Evolutionary conservation across 2,888 invertebrate species (phyloP).

Genomic region (Timandra comae): DNA sequence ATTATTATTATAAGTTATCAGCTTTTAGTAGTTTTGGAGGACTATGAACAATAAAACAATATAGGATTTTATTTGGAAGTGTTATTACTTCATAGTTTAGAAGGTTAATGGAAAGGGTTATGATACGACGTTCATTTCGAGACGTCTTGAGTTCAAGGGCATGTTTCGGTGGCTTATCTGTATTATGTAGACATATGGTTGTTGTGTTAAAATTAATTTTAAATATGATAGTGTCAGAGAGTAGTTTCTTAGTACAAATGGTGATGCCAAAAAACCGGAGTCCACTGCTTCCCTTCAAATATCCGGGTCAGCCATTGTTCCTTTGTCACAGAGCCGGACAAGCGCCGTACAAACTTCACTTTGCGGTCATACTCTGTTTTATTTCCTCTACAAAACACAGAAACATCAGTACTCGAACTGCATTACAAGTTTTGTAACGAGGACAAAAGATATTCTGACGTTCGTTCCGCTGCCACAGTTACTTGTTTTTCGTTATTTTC

Average conservation of each 20-base stretch:
- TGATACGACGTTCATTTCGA: no score
- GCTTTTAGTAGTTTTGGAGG: no score
- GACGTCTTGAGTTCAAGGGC: no score
- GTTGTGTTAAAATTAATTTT: no score
- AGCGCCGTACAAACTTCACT: conserved; percentile 41
- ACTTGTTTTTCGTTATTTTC: conserved; percentile 42
- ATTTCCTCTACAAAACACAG: conserved; percentile 22
- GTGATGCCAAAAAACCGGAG: conserved; percentile 41
- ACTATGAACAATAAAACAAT: no score
- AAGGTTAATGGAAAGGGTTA: no score
- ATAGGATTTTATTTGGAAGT: no score
- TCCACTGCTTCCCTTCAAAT: conserved; percentile 54
- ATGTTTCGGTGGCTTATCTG: no score
- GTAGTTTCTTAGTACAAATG: conserved; percentile 14
- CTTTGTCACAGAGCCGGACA: conserved; percentile 59
- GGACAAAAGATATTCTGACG: conserved; percentile 50
- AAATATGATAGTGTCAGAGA: neutral
- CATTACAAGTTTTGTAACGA: conserved; percentile 25
- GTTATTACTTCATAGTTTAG: no score
- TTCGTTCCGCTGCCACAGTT: conserved; percentile 36
- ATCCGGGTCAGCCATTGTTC: conserved; percentile 65
- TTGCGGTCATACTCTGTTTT: conserved; percentile 33
- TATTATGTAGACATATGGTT: no score
- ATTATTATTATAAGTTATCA: no score
- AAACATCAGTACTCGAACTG: conserved; percentile 20